A percentile compares a stretch with the other conserved stretches of the same genome.
Conservation (phyloP, 2,888 invertebrate genomes). For the Drosophila nigritarsus region DNA sequence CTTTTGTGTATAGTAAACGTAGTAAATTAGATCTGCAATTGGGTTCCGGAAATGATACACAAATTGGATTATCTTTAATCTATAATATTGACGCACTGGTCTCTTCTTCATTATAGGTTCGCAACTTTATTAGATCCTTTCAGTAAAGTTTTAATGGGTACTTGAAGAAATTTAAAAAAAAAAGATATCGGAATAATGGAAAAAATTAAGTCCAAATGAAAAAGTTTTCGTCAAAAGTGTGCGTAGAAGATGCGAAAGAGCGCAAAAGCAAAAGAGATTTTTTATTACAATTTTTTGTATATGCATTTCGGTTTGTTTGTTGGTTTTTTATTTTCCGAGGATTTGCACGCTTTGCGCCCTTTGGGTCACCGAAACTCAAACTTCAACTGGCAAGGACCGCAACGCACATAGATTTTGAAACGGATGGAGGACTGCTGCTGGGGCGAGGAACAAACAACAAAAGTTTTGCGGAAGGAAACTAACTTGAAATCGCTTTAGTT, state of each 20-base stretch:
- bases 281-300: not conserved
- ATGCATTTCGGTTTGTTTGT: conserved; percentile 18
- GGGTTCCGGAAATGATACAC: not conserved
- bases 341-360: conserved; percentile 31
- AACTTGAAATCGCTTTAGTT: conserved; percentile 77
- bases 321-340: conserved; percentile 24
- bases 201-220: conserved; percentile 54
- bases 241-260: conserved; percentile 51
- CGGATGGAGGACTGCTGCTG: conserved; percentile 4
- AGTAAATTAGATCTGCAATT: not conserved
- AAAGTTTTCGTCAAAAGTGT: conserved; percentile 48
- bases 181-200: conserved; percentile 34
- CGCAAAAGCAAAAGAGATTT: conserved; percentile 12
- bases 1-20: not conserved
- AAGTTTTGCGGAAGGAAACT: conserved; percentile 49
- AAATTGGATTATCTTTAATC: not conserved
- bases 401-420: conserved; percentile 23
- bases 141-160: conserved; percentile 10
- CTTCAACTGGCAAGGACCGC: conserved; percentile 23
- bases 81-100: not conserved
- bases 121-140: not conserved
- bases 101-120: not conserved
- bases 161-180: not conserved
- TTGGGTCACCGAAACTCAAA: conserved; percentile 33
- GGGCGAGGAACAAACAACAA: conserved; percentile 35